Evolutionary conservation across 1,140 invertebrate species (phyloP), one percentile per base, ranked within the genome.

Genomic region (Anastatus disparis): DNA sequence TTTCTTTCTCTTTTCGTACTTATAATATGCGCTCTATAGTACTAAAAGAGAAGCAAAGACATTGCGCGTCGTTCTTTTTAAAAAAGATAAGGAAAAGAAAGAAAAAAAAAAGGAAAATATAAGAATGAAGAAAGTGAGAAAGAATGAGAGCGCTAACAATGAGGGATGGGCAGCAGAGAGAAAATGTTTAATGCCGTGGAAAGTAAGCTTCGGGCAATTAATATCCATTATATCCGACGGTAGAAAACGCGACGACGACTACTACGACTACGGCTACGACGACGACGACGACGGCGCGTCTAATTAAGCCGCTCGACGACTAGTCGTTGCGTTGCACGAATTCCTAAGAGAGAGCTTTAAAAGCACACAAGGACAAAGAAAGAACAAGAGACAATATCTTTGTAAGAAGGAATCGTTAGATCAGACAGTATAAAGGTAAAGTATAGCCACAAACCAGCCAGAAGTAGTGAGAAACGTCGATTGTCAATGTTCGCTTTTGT

Each of bases 101-200:
- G 20, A 48, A 48, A 31, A 56, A 59, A 40, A 59, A 42, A 55
- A 66, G 29, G 22, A 53, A 42, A 27, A 29, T 42, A 20, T 12
- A 50, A 69, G 53, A 27, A 29, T 3, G 56, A 59, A 13, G 42
- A 53, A 6, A 35, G 31, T n/a, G 15, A 63, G 46, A 50, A 75
- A 58, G 15, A 52, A 7, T 15, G 9, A 10, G 17, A n/a, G 2
- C 24, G 74, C 83, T 86, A 86, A 86, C 84, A 85, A 85, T 85
- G 84, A 86, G 83, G 82, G 83, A 86, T 86, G 82, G 80, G n/a
- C 52, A 53, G 29, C 50, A 29, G 27, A 15, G 44, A 82, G 82
- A 82, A 83, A 83, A 85, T 85, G 84, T 84, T 86, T 86, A 86
- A 85, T 86, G 82, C 83, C 72, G 79, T 77, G 82, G 83, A 85